A percentile compares a stretch with the other conserved stretches of the same genome.
phyloP scores from a whole-genome alignment of 2,797 vertebrate genomes.

The Gymnocypris eckloni region DNA sequence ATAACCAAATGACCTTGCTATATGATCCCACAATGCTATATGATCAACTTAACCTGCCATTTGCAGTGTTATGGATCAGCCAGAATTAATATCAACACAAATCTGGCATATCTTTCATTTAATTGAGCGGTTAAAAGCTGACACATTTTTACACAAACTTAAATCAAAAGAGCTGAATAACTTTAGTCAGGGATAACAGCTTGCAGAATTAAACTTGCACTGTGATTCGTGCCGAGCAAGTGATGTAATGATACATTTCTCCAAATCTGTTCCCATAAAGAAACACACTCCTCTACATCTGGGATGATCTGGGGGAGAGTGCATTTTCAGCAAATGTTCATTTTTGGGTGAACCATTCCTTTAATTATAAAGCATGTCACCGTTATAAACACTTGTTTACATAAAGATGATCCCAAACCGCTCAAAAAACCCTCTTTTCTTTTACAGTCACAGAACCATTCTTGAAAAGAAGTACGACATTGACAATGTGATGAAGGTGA shows the following conservation, averaged over 20 bases:
- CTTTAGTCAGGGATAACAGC: not conserved
- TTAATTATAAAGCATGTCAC: not conserved
- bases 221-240: not conserved
- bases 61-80: not conserved
- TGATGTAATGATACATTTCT: not conserved
- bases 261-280: no score
- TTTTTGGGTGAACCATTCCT: not conserved
- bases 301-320: not conserved
- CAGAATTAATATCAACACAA: not conserved
- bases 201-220: not conserved
- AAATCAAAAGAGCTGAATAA: not conserved
- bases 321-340: not conserved
- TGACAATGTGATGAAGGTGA: constrained; percentile 97
- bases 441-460: constrained; percentile 89
- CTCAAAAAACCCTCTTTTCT: constrained; percentile 22
- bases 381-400: not conserved
- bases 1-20: not conserved
- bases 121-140: not conserved
- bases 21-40: not conserved
- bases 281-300: no score
- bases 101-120: not conserved
- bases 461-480: constrained; percentile 94
- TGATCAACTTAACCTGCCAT: not conserved
- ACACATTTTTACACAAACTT: not conserved
- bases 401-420: not conserved